phyloP scores from a whole-genome alignment of 2,113 vertebrate species.

The Stigmatopora argus region DNA sequence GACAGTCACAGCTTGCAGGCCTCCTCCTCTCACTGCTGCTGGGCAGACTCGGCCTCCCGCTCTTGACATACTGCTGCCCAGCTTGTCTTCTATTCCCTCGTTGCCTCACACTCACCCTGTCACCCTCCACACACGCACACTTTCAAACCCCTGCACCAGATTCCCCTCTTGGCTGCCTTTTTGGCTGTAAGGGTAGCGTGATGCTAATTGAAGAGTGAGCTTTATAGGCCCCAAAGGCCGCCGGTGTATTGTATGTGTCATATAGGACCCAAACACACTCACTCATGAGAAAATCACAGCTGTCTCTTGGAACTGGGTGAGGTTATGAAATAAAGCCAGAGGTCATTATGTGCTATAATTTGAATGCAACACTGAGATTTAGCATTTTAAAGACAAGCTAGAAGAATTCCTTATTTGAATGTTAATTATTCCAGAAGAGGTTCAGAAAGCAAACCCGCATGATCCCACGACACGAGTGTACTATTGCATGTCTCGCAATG shows the following conservation, averaged over 20 bases:
- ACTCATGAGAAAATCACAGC: conserved; percentile 56
- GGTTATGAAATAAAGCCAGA: conserved; percentile 58
- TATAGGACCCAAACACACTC: conserved; percentile 41
- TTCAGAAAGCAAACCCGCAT: conserved; percentile 41
- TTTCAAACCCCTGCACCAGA: conserved; percentile 6
- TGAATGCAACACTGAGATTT: conserved; percentile 46
- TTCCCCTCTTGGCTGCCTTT: conserved; percentile 15
- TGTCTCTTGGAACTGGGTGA: conserved; percentile 38
- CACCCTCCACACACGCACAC: conserved; percentile 34
- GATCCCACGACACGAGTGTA: conserved; percentile 25
- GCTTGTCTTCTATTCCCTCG: conserved; percentile 41
- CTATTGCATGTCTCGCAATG: conserved; percentile 31
- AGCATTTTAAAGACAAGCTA: conserved; percentile 46
- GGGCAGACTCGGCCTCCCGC: conserved; percentile 46
- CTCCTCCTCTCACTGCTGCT: conserved; percentile 56
- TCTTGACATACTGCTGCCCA: conserved; percentile 57
- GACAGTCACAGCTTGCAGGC: conserved; percentile 60
- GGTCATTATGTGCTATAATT: conserved; percentile 58
- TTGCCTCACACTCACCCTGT: conserved; percentile 27
- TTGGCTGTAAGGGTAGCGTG: conserved; percentile 31
- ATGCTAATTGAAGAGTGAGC: conserved; percentile 60
- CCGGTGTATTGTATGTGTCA: conserved; percentile 51
- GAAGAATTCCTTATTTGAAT: conserved; percentile 59
- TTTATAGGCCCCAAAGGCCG: conserved; percentile 45
- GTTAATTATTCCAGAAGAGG: conserved; percentile 51